A percentile compares a stretch with the other conserved stretches of the same genome.
Conservation (phyloP, 30 jellyfish, hydroid and myxozoan genomes). For the Pelagia noctiluca region DNA sequence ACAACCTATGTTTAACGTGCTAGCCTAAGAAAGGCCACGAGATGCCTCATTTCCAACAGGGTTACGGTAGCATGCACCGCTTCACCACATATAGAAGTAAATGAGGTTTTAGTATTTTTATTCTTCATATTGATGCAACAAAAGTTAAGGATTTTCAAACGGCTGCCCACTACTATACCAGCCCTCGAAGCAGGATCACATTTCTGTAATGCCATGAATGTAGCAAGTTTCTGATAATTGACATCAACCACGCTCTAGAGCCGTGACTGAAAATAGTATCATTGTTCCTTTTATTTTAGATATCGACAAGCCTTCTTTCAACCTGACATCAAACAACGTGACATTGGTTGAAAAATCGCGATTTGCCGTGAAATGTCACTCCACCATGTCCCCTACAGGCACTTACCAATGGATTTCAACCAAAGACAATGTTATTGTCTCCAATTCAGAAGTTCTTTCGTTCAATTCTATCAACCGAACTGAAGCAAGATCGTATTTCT, state of each 20-base stretch:
- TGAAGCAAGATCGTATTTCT: slow-evolving; percentile 15
- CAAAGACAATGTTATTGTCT: background rate
- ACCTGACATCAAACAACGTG: slow-evolving; percentile 1
- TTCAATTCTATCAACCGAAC: slow-evolving; percentile 20
- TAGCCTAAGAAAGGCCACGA: no score
- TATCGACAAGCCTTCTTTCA: slow-evolving; percentile 32
- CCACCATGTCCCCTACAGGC: slow-evolving; percentile 27
- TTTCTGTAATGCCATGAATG: no score
- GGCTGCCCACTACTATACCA: no score
- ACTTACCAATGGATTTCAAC: slow-evolving; percentile 12
- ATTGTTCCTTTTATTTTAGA: slow-evolving; percentile 7
- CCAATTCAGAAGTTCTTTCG: slow-evolving; percentile 12
- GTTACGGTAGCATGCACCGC: no score
- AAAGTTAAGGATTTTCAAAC: no score
- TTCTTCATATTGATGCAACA: no score
- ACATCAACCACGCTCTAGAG: background rate
- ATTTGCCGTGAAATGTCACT: slow-evolving; percentile 20
- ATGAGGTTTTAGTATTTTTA: no score
- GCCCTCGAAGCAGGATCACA: no score
- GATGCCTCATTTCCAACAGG: no score
- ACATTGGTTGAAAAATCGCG: slow-evolving; percentile 29
- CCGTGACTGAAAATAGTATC: background rate
- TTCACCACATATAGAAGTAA: no score
- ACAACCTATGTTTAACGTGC: no score
- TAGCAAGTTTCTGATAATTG: no score